Percentiles rank a stretch among this genome's conserved stretches.
Evolutionary conservation across 2,888 invertebrate genomes (phyloP).

Genomic region (Ennomos quercinarius): DNA sequence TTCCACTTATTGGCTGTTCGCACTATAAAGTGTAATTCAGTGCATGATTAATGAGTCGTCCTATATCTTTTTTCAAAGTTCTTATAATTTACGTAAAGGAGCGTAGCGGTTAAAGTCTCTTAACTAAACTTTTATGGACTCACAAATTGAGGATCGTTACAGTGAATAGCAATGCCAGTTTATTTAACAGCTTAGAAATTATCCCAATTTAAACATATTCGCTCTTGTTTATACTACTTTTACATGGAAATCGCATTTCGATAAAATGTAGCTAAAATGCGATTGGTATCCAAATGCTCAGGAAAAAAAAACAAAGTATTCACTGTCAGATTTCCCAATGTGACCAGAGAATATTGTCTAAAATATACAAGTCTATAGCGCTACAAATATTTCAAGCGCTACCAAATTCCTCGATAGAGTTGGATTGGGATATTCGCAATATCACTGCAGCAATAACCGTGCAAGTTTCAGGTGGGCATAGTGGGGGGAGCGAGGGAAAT

Average conservation of each 20-base stretch:
- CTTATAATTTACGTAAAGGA: constrained; percentile 12
- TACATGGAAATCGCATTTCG: too few relatives aligned
- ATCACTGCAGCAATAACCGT: constrained; percentile 34
- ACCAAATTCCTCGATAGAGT: constrained; percentile 20
- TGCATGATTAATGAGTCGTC: constrained; percentile 22
- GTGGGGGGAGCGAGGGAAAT: constrained; percentile 56
- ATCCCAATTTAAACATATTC: too few relatives aligned
- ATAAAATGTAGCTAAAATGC: too few relatives aligned
- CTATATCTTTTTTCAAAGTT: constrained; percentile 14
- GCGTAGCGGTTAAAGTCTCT: not conserved
- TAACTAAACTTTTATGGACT: constrained; percentile 10
- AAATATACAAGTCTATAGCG: too few relatives aligned
- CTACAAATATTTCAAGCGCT: not conserved
- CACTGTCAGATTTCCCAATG: too few relatives aligned
- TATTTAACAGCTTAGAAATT: not conserved
- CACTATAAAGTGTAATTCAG: too few relatives aligned
- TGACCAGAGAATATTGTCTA: too few relatives aligned
- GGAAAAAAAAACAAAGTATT: too few relatives aligned
- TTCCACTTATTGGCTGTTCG: too few relatives aligned
- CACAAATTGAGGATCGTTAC: constrained; percentile 16
- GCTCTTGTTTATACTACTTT: too few relatives aligned
- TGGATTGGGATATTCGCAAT: constrained; percentile 32
- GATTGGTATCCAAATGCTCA: too few relatives aligned
- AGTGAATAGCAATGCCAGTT: not conserved
- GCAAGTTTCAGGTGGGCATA: constrained; percentile 38